phyloP scores from a whole-genome alignment of 2,113 vertebrate genomes.

The Alosa alosa region DNA sequence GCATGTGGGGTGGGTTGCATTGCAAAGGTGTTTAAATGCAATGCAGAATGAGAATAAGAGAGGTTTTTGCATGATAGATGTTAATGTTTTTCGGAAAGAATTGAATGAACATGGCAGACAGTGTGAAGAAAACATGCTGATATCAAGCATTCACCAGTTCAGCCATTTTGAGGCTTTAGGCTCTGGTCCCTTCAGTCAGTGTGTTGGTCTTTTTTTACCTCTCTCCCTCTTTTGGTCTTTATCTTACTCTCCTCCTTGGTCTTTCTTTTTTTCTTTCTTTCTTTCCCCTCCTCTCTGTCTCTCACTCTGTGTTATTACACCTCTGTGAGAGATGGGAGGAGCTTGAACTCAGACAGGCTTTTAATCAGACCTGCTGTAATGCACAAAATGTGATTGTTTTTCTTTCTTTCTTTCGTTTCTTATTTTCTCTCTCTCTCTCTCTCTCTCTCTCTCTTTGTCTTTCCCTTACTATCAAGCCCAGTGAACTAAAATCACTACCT shows the following conservation, averaged over 20 bases:
- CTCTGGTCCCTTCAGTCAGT: neutral
- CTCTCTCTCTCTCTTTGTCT: conserved; percentile 8
- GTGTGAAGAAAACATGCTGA: neutral
- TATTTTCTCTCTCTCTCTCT: too few relatives aligned
- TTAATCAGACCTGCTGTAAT: conserved; percentile 71
- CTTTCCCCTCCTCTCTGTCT: conserved; percentile 36
- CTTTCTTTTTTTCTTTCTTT: neutral
- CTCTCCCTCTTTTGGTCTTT: neutral
- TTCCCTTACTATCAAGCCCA: neutral
- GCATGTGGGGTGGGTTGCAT: neutral
- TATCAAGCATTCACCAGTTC: neutral
- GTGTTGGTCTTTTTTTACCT: neutral
- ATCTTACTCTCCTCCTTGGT: neutral
- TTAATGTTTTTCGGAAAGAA: neutral
- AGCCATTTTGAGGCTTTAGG: neutral
- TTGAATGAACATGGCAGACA: neutral
- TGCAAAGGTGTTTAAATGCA: neutral
- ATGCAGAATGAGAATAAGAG: neutral
- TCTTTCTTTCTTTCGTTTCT: neutral
- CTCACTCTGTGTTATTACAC: conserved; percentile 40
- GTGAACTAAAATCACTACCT: neutral
- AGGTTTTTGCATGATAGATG: neutral
- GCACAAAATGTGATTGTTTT: conserved; percentile 32
- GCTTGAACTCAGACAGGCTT: conserved; percentile 63
- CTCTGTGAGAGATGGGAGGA: conserved; percentile 55